A percentile compares a stretch with the other conserved stretches of the same genome.
Conservation (phyloP, 2,113 vertebrate genomes). For the Leucosticte australis region DNA sequence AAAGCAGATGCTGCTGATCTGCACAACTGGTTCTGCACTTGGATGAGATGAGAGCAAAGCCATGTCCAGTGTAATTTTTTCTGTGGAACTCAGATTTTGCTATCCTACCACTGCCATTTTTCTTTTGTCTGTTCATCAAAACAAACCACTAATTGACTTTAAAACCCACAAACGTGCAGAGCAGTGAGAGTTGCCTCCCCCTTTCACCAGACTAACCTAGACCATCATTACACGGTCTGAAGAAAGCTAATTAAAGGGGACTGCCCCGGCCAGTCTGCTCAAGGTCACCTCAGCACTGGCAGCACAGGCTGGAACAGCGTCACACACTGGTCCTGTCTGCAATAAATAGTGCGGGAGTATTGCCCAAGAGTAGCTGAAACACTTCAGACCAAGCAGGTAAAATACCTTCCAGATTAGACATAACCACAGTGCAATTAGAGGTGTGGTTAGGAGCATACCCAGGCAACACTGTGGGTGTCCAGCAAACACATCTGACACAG, state of each 20-base stretch:
- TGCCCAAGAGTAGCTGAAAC: neutral
- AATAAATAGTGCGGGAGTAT: neutral
- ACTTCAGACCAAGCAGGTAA: neutral
- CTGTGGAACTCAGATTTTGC: neutral
- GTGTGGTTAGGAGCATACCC: neutral
- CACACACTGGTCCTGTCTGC: neutral
- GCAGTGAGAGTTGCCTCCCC: neutral
- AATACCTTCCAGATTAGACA: neutral
- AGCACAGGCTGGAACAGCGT: neutral
- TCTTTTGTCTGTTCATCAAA: neutral
- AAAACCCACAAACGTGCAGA: neutral
- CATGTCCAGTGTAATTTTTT: neutral
- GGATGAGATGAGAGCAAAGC: neutral
- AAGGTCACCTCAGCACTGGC: neutral
- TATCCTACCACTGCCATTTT: neutral
- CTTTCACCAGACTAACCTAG: neutral
- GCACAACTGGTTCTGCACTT: neutral
- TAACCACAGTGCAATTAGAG: neutral
- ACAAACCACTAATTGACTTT: neutral
- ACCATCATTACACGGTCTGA: neutral
- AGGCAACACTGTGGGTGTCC: fast-evolving
- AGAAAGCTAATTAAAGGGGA: neutral
- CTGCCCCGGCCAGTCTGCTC: neutral
- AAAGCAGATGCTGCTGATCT: neutral
- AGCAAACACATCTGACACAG: neutral